Evolutionary conservation across 1,140 invertebrate species (phyloP).

Genomic region (Euschistus heros): DNA sequence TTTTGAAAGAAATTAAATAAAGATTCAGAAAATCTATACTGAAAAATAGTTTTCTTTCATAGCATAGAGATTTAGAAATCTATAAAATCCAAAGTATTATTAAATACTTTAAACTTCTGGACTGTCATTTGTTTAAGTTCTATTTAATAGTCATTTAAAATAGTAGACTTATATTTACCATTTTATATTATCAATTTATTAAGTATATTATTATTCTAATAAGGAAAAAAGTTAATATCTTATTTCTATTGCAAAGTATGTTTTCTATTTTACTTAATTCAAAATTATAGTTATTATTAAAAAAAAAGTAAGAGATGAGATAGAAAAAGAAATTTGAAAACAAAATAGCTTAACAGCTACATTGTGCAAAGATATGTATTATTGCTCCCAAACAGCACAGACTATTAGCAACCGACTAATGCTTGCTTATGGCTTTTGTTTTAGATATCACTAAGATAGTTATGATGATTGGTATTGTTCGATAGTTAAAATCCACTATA

Average conservation of each 20-base stretch:
- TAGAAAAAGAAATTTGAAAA: background rate
- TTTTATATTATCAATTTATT: background rate
- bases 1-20: no score
- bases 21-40: no score
- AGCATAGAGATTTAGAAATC: no score
- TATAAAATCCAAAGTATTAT: no score
- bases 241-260: background rate
- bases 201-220: background rate
- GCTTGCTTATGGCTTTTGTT: slow-evolving; percentile 3
- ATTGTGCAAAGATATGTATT: slow-evolving; percentile 23
- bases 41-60: no score
- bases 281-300: background rate
- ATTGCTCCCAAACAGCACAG: slow-evolving; percentile 22
- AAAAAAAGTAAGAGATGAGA: background rate
- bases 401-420: background rate
- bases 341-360: slow-evolving; percentile 15
- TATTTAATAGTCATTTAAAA: no score
- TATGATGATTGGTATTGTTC: background rate
- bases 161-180: background rate
- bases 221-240: background rate
- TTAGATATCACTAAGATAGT: background rate
- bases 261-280: background rate
- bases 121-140: no score
- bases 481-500: background rate
- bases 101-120: no score